Base-by-base conservation (phyloP, 2,113 vertebrate species). In the Cnemophilus loriae region DNA sequence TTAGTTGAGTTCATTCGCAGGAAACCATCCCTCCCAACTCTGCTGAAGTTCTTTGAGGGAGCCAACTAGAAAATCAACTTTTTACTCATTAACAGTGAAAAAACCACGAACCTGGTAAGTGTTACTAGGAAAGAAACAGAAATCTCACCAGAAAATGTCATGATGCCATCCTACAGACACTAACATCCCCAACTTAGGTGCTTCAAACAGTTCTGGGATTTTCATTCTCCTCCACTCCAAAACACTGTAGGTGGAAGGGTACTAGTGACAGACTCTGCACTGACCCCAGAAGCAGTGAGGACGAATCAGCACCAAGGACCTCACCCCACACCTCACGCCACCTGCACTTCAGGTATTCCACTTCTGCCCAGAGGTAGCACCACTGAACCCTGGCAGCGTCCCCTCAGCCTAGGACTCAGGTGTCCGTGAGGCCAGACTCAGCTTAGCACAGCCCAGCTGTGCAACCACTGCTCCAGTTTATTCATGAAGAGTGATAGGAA, bases 161-260 rank as follows among this genome's bases (percentile, higher is more conserved):
- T 3, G 0, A 32, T 15, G 56, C 15, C 30, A 21, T 75, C 30
- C 33, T 46, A 13, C 2, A 70, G 27, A 42, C 0, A 2, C 47
- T 33, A 67, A 37, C 49, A 44, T 71, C 30, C 32, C 9, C 63
- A 60, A 6, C 32, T 46, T 30, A 59, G 24, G 27, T 28, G 15
- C 20, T 21, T 37, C 18, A 30, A 53, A 27, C 19, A 39, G 9
- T n/a, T 76, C 49, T 52, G 23, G 28, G 33, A 56, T 71, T 55
- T 79, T 65, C n/a, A 46, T 42, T 52, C 35, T 22, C 41, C 28
- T 82, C n/a, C 53, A 65, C 64, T 49, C 46, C 37, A 24, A 52
- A 71, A 73, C 0, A 4, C 41, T 37, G n/a, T 13, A 59, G 49
- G 27, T 30, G 11, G 52, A 81, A 74, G 17, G 14, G 59, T 16